Conservation (phyloP, 2,888 invertebrate genomes). For the Pediacus dermestoides region DNA sequence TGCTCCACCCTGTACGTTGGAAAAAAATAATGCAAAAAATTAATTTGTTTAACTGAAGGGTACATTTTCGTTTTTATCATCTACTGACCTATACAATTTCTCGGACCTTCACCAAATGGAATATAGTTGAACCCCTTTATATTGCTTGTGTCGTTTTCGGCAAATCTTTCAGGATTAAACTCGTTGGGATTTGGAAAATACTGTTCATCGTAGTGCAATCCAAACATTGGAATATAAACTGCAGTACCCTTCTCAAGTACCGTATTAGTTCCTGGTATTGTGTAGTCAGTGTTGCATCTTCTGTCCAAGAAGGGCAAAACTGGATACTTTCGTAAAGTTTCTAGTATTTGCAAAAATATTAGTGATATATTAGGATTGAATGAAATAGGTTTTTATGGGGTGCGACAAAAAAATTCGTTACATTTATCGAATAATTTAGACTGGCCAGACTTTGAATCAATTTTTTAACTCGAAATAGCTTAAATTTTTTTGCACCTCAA, state of each 20-base stretch:
- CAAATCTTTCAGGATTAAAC: constrained; percentile 36
- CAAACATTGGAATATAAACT: constrained; percentile 38
- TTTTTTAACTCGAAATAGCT: no score
- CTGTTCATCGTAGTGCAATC: constrained; percentile 34
- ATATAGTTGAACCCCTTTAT: constrained; percentile 30
- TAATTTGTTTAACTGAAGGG: no score
- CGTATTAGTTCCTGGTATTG: constrained; percentile 32
- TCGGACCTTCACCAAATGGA: constrained; percentile 36
- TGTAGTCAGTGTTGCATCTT: constrained; percentile 34
- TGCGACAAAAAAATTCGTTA: no score
- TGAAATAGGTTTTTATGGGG: no score
- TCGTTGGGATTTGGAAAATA: constrained; percentile 36
- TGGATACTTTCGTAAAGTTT: constrained; percentile 49
- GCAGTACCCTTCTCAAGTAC: constrained; percentile 41
- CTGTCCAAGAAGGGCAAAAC: constrained; percentile 41
- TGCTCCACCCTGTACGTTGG: no score
- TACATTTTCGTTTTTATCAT: no score
- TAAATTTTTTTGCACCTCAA: no score
- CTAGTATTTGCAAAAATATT: no score
- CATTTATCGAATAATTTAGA: no score
- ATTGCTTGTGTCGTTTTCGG: constrained; percentile 26
- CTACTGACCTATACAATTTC: constrained; percentile 36
- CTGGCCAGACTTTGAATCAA: no score
- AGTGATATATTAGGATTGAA: no score
- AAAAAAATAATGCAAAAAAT: no score